These are phyloP conservation scores for Idaea straminata DNA, from an alignment of 2,888 invertebrate genomes.

Conservation along the genomic window DNA sequence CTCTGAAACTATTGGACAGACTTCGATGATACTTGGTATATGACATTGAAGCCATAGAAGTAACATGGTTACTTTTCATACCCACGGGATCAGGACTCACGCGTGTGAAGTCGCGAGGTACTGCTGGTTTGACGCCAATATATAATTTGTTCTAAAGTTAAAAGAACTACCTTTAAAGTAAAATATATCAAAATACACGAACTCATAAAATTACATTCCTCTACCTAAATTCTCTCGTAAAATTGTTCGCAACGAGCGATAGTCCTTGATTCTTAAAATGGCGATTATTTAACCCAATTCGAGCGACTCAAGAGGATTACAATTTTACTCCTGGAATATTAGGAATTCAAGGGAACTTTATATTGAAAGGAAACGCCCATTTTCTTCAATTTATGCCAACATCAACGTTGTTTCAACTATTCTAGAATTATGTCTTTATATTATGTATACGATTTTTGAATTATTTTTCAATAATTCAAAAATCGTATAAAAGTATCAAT, in stretches of 20 bases:
- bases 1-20: too few species aligned
- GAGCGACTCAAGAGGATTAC: slow-evolving; percentile 16
- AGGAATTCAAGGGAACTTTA: not conserved
- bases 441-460: too few species aligned
- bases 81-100: not conserved
- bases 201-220: too few species aligned
- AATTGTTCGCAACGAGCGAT: slow-evolving; percentile 16
- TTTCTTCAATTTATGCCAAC: not conserved
- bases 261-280: slow-evolving; percentile 14
- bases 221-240: slow-evolving; percentile 11
- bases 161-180: not conserved
- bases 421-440: too few species aligned
- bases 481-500: too few species aligned
- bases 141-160: not conserved
- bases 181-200: not conserved
- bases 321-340: not conserved
- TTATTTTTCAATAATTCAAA: too few species aligned
- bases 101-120: not conserved
- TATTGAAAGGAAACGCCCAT: not conserved
- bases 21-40: too few species aligned
- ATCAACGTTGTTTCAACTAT: too few species aligned
- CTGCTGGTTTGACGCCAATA: not conserved
- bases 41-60: too few species aligned
- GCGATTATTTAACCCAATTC: slow-evolving; percentile 14
- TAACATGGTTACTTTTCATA: not conserved